Evolutionary conservation across 2,113 vertebrate species (phyloP).

Genomic region (Oenanthe melanoleuca): DNA sequence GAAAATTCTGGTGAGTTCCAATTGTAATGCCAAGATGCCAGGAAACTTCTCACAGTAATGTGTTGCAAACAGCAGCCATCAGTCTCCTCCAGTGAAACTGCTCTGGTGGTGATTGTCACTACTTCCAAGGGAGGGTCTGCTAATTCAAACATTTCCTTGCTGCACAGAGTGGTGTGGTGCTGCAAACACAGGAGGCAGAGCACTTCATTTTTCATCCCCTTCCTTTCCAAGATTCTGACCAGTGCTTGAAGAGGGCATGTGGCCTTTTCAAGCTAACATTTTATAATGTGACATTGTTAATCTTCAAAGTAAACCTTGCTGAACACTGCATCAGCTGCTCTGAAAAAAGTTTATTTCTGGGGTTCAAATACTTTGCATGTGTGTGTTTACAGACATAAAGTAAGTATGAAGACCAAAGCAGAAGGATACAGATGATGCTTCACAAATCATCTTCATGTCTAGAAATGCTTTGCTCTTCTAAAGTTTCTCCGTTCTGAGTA

Average conservation of each 20-base stretch:
- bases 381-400: not conserved
- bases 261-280: rapidly evolving
- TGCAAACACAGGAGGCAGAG: not conserved
- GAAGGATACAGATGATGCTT: not conserved
- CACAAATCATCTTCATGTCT: not conserved
- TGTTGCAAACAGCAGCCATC: not conserved
- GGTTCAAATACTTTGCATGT: not conserved
- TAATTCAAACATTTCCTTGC: not conserved
- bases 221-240: not conserved
- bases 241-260: rapidly evolving
- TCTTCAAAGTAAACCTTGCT: not conserved
- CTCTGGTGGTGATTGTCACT: rapidly evolving
- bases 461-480: not conserved
- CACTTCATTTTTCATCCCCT: not conserved
- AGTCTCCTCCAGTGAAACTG: not conserved
- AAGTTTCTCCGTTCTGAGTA: not conserved
- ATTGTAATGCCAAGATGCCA: not conserved
- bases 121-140: not conserved
- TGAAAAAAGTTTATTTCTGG: not conserved
- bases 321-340: not conserved
- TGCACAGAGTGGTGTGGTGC: not conserved
- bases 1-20: not conserved
- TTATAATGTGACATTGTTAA: not conserved
- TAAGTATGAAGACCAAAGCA: not conserved
- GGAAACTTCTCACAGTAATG: not conserved